These are phyloP conservation scores for Lordiphosa andalusiaca DNA, from an alignment of 2,888 invertebrate genomes.

Conservation along the genomic window DNA sequence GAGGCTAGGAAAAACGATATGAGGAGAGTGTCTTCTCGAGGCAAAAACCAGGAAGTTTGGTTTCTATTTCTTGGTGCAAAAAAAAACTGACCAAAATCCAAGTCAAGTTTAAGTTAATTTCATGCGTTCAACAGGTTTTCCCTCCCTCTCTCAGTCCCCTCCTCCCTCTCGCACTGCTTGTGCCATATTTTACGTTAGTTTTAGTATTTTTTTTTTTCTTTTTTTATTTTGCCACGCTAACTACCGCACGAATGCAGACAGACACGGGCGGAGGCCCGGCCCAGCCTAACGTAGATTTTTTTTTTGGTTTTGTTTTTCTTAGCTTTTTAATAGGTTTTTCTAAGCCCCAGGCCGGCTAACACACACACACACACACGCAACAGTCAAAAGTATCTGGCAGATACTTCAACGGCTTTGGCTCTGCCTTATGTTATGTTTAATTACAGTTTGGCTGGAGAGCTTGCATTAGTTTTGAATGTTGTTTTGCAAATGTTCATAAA, in stretches of 20 bases:
- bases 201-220: conserved; percentile 58
- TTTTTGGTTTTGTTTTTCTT: conserved; percentile 23
- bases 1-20: not conserved
- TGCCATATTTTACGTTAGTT: conserved; percentile 59
- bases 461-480: conserved; percentile 64
- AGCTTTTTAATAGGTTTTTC: conserved; percentile 65
- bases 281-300: conserved; percentile 39
- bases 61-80: conserved; percentile 13
- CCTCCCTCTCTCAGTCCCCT: no score
- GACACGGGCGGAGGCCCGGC: conserved; percentile 22
- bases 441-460: conserved; percentile 61
- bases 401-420: conserved; percentile 45
- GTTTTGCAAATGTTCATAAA: conserved; percentile 60
- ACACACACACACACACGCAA: conserved; percentile 18
- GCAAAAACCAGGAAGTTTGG: conserved; percentile 48
- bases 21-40: conserved; percentile 1
- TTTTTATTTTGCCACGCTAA: conserved; percentile 65
- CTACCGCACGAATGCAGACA: conserved; percentile 55
- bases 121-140: conserved; percentile 66
- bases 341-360: conserved; percentile 43
- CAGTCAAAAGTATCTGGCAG: conserved; percentile 48
- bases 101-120: conserved; percentile 59
- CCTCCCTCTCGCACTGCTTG: conserved; percentile 16
- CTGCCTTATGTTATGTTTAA: conserved; percentile 54
- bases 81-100: conserved; percentile 33